These are phyloP conservation scores for Geococcyx californianus DNA, from an alignment of 2,113 vertebrate species.

Conservation along the genomic window DNA sequence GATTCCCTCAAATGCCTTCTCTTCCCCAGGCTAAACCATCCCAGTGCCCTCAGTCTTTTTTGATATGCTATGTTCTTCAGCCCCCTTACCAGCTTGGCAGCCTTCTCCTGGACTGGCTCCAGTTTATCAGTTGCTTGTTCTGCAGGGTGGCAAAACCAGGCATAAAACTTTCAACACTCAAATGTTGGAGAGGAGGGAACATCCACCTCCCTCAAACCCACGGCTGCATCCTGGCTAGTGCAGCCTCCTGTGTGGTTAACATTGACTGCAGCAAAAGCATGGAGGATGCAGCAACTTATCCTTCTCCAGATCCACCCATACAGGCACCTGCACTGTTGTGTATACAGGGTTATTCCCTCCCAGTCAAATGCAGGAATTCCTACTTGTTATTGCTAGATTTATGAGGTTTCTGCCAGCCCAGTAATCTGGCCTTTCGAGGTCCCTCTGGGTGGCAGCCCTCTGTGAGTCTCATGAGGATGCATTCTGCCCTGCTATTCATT, in stretches of 20 bases:
- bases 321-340: neutral
- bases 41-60: neutral
- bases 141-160: neutral
- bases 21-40: neutral
- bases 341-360: fast-evolving
- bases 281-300: neutral
- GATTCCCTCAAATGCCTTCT: neutral
- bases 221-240: neutral
- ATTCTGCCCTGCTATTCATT: neutral
- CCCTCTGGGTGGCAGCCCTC: neutral
- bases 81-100: neutral
- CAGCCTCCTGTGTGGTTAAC: fast-evolving
- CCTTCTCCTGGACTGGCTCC: neutral
- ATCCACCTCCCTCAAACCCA: neutral
- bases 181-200: neutral
- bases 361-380: neutral
- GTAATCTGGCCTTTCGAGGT: neutral
- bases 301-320: neutral
- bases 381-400: neutral
- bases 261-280: neutral
- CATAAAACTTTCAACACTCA: neutral
- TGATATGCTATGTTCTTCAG: neutral
- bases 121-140: neutral
- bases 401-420: neutral
- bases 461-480: neutral